Conservation (phyloP, 2,113 vertebrate species). For the rat (Rattus norvegicus) region GRCr8 NC_086023.1:164021501-164022000, state of each 20-base stretch:
- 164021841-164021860: not conserved
- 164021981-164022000: too few relatives aligned
- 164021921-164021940: not conserved
- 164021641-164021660: not conserved
- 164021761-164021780: rapidly evolving
- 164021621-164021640: not conserved
- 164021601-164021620: not conserved
- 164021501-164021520: not conserved
- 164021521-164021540: too few relatives aligned
- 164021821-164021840: not conserved
- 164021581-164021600: rapidly evolving
- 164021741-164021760: rapidly evolving
- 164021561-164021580: rapidly evolving
- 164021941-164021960: not conserved
- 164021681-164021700: not conserved
- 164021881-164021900: not conserved
- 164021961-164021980: not conserved
- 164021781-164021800: not conserved
- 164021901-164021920: not conserved
- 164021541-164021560: not conserved
- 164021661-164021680: not conserved
- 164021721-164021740: not conserved
- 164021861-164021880: rapidly evolving
- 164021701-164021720: too few relatives aligned
- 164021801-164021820: rapidly evolving